Base-by-base conservation (phyloP, 2,888 invertebrate genomes). In the Platypus cylindrus region DNA sequence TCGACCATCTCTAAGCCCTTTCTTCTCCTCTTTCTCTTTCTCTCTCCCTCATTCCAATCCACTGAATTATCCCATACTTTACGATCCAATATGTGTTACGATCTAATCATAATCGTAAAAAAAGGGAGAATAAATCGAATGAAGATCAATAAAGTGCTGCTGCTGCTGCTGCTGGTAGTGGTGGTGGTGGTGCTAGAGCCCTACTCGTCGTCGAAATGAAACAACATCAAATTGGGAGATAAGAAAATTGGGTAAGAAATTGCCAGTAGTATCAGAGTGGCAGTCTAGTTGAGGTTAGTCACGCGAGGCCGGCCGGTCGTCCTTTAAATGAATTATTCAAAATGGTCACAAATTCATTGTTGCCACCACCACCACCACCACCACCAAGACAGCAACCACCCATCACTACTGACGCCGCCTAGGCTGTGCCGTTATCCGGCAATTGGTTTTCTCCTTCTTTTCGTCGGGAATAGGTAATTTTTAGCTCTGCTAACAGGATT, bases 141-240 rank as follows among this genome's bases (percentile, higher is more conserved):
- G 43, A 45, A 45, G 49, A 49, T 52, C 53, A 49, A 52, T 52
- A 51, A 50, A 49, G 48, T 46, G 47, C 42, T 49, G 46, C 51
- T n/a, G n/a, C n/a, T n/a, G n/a, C n/a, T n/a, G n/a, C n/a, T n/a
- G n/a, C n/a, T n/a, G n/a, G n/a, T n/a, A n/a, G n/a, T n/a, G n/a
- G n/a, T n/a, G n/a, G n/a, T n/a, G n/a, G n/a, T n/a, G n/a, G n/a
- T n/a, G n/a, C n/a, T n/a, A n/a, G n/a, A n/a, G n/a, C n/a, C n/a
- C n/a, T n/a, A n/a, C n/a, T n/a, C n/a, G n/a, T 47, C 43, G 48
- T 40, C 47, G 47, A 51, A 49, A 54, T 53, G 52, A 53, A 51
- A 50, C 51, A 49, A 50, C 51, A n/a, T n/a, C n/a, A 52, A 53
- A 53, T 53, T 52, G 52, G n/a, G 49, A 46, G 46, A 47, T 46